Conservation (phyloP, 1,140 invertebrate species). For the Hyposmocoma kahamanoa region DNA sequence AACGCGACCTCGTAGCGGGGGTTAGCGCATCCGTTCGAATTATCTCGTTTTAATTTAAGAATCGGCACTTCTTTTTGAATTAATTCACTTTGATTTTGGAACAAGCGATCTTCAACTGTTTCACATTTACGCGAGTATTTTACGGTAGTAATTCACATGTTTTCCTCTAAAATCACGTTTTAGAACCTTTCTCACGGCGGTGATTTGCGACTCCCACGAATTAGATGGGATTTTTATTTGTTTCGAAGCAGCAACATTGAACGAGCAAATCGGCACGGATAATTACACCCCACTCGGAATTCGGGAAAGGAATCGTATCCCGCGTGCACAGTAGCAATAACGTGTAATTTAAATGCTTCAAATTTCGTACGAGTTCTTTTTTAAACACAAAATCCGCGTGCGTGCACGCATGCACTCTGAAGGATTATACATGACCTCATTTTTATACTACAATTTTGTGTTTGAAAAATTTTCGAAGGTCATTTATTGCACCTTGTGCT, state of each 20-base stretch:
- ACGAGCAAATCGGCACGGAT: slow-evolving; percentile 50
- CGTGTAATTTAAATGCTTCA: slow-evolving; percentile 68
- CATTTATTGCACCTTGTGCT: too few relatives aligned
- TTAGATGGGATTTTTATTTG: slow-evolving; percentile 51
- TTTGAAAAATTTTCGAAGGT: too few relatives aligned
- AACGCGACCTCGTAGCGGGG: slow-evolving; percentile 63
- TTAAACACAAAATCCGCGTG: slow-evolving; percentile 30
- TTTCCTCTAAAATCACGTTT: slow-evolving; percentile 3
- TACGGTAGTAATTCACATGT: not conserved
- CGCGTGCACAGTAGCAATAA: slow-evolving; percentile 63
- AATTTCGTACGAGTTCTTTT: slow-evolving; percentile 54
- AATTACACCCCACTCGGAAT: slow-evolving; percentile 57
- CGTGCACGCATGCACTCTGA: slow-evolving; percentile 29
- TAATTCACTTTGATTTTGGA: slow-evolving; percentile 23
- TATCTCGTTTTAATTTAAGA: slow-evolving; percentile 64
- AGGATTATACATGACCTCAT: too few relatives aligned
- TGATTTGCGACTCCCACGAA: slow-evolving; percentile 51
- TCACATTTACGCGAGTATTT: not conserved
- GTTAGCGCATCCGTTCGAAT: slow-evolving; percentile 55
- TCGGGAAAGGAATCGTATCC: slow-evolving; percentile 38
- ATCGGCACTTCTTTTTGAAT: slow-evolving; percentile 32
- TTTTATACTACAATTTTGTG: too few relatives aligned
- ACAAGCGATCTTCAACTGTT: slow-evolving; percentile 1
- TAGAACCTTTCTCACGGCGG: slow-evolving; percentile 47
- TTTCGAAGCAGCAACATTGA: slow-evolving; percentile 38